A percentile compares a stretch with the other conserved stretches of the same genome.
Evolutionary conservation across 2,113 vertebrate species (phyloP).

Genomic region (Lepisosteus osseus): DNA sequence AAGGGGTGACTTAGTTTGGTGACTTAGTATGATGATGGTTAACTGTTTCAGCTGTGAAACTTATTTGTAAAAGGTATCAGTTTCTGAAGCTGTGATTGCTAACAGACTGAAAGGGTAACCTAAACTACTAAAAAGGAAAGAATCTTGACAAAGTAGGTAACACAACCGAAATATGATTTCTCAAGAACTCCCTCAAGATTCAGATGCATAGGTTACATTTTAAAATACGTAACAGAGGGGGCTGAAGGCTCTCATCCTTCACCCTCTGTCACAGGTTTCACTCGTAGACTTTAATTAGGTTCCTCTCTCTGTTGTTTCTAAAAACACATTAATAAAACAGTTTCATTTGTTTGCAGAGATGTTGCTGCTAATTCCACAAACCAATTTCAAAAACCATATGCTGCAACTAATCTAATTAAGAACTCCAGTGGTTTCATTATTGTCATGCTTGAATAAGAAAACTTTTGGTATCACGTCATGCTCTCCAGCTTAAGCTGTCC

Average conservation of each 20-base stretch:
- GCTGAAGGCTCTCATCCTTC: background rate
- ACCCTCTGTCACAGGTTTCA: background rate
- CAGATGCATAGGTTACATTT: too few relatives aligned
- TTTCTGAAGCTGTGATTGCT: background rate
- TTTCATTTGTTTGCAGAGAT: constrained; percentile 1
- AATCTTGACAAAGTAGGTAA: background rate
- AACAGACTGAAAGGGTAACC: background rate
- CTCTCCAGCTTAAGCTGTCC: background rate
- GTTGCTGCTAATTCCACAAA: constrained; percentile 37
- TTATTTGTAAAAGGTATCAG: background rate
- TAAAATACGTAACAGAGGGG: too few relatives aligned
- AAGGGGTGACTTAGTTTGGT: too few relatives aligned
- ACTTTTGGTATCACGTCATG: constrained; percentile 6
- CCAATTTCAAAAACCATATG: constrained; percentile 39
- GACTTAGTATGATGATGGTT: background rate
- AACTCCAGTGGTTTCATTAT: constrained; percentile 27
- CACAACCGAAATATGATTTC: background rate
- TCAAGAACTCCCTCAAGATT: background rate
- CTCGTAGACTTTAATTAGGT: background rate
- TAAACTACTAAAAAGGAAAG: background rate
- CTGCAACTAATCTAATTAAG: constrained; percentile 44
- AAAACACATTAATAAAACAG: background rate
- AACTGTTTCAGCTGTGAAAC: background rate
- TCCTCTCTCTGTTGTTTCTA: background rate
- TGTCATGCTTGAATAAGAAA: constrained; percentile 15